Evolutionary conservation across 2,888 invertebrate genomes (phyloP).

Genomic region (Agrotis clavis): DNA sequence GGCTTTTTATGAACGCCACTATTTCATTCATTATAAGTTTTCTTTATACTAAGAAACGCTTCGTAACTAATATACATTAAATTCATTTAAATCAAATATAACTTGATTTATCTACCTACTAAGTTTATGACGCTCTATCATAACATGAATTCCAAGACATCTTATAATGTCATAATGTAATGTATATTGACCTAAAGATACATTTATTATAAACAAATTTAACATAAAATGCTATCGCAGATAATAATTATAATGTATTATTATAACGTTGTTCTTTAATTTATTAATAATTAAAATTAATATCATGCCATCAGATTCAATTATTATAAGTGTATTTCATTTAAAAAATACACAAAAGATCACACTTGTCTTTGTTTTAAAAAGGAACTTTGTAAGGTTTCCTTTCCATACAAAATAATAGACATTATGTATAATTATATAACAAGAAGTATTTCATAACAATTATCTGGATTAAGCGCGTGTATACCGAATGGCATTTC

Average conservation of each 20-base stretch:
- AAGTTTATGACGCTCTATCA: conserved; percentile 30
- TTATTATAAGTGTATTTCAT: conserved; percentile 30
- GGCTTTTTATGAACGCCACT: conserved; percentile 9
- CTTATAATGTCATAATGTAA: conserved; percentile 24
- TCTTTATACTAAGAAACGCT: conserved; percentile 10
- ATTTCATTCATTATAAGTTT: conserved; percentile 1
- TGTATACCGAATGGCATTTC: no score
- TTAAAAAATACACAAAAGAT: conserved; percentile 32
- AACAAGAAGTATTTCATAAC: no score
- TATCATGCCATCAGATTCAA: conserved; percentile 58
- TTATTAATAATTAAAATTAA: conserved; percentile 33
- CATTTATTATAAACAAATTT: conserved; percentile 18
- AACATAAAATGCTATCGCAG: conserved; percentile 13
- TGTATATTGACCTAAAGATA: conserved; percentile 17
- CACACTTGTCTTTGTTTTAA: not conserved
- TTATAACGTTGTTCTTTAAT: conserved; percentile 26
- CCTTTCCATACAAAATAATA: conserved; percentile 9
- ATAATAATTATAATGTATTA: conserved; percentile 10
- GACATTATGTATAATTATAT: conserved; percentile 44
- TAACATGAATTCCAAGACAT: conserved; percentile 32
- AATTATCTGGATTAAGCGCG: no score
- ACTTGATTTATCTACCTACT: conserved; percentile 48
- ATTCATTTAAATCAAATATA: conserved; percentile 41
- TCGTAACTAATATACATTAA: conserved; percentile 8
- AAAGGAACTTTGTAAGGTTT: conserved; percentile 9